Evolutionary conservation across 2,888 invertebrate species (phyloP).

Genomic region (Xanthia togata): DNA sequence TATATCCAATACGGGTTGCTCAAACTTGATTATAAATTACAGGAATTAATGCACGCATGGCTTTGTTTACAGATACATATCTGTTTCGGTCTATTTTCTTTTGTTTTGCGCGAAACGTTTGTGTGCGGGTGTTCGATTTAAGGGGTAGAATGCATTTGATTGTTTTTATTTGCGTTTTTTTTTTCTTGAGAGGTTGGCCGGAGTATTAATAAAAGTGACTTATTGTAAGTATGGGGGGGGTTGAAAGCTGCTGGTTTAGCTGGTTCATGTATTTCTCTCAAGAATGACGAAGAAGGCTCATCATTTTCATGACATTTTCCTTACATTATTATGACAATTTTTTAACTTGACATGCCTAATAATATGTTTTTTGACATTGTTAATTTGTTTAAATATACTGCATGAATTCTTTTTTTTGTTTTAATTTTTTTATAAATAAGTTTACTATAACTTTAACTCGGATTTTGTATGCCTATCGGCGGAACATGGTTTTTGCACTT

Average conservation of each 20-base stretch:
- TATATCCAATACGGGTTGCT: slow-evolving; percentile 60
- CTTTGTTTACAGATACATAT: slow-evolving; percentile 69
- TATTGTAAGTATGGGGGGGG: slow-evolving; percentile 2
- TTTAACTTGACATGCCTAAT: too few species aligned
- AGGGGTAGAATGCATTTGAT: slow-evolving; percentile 26
- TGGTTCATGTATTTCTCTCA: not conserved
- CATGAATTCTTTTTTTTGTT: too few species aligned
- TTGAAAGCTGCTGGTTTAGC: not conserved
- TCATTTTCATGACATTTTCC: too few species aligned
- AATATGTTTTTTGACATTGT: too few species aligned
- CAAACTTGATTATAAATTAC: slow-evolving; percentile 73
- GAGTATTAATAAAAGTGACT: slow-evolving; percentile 10
- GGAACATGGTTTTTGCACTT: too few species aligned
- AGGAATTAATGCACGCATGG: slow-evolving; percentile 74
- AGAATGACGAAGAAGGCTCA: not conserved
- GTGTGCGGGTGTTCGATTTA: slow-evolving; percentile 44
- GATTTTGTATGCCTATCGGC: too few species aligned
- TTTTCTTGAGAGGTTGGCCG: slow-evolving; percentile 27
- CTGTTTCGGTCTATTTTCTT: slow-evolving; percentile 56
- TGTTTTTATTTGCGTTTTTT: slow-evolving; percentile 6
- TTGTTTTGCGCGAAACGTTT: slow-evolving; percentile 47
- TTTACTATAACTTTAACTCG: too few species aligned
- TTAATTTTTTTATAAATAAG: too few species aligned
- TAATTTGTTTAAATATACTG: too few species aligned
- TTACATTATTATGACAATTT: too few species aligned